These are phyloP conservation scores for Bombus pascuorum DNA, from an alignment of 1,140 invertebrate species.

Conservation along the genomic window DNA sequence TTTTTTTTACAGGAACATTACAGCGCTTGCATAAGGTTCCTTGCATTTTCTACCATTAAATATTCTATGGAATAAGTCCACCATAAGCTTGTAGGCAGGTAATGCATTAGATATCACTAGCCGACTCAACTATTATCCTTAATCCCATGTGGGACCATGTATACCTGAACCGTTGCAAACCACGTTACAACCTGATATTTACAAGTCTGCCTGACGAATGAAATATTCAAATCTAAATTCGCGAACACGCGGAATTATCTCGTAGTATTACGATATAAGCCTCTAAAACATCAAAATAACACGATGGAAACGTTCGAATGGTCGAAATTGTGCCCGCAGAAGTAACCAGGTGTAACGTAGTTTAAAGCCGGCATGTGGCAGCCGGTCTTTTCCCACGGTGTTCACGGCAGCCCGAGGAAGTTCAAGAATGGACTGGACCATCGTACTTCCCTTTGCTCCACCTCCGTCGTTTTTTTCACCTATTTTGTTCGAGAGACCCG, in stretches of 20 bases:
- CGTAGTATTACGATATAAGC: background rate
- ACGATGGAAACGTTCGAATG: background rate
- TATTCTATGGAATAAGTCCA: too few relatives aligned
- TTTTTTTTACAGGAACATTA: too few relatives aligned
- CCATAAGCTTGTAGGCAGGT: background rate
- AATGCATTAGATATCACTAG: background rate
- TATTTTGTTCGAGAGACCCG: background rate
- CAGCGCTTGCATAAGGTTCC: background rate
- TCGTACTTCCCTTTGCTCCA: background rate
- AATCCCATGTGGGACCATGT: background rate
- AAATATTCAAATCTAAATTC: slow-evolving; percentile 4
- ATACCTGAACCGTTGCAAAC: background rate
- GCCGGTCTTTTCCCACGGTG: slow-evolving; percentile 42
- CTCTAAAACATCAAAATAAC: background rate
- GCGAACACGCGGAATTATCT: background rate
- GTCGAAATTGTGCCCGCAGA: background rate
- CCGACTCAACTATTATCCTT: background rate
- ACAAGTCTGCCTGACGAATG: too few relatives aligned
- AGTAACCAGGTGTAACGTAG: slow-evolving; percentile 17
- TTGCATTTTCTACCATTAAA: background rate
- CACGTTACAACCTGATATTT: background rate
- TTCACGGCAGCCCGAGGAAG: slow-evolving; percentile 15
- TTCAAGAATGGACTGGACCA: slow-evolving; percentile 44
- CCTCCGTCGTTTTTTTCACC: background rate
- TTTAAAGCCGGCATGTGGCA: slow-evolving; percentile 1